Evolutionary conservation across 2,888 invertebrate species (phyloP), one percentile per base, ranked within the genome.

Genomic region (Mythimna loreyi): DNA sequence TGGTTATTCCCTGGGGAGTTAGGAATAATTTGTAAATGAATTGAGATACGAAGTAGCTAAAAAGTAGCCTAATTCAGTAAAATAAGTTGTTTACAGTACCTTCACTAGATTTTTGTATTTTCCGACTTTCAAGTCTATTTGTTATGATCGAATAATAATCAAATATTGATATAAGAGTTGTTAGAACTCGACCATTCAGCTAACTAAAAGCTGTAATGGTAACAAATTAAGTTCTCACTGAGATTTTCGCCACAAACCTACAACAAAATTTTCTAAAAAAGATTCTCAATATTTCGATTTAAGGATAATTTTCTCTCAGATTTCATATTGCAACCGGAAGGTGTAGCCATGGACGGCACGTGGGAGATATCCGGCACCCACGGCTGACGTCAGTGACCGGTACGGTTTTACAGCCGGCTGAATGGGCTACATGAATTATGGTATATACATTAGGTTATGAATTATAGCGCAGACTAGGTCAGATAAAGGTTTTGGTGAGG

Each of bases 331-430:
- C 59, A 79, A 79, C 73, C 75, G 82, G 82, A 82, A 79, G 79
- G 63, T 65, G 49, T 67, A 61, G 52, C 36, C 50, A 25, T 43
- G 50, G 50, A 33, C 30, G 55, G 23, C 19, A 69, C 64, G 82
- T 84, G 74, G 82, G 84, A 33, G 23, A 70, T 62, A 76, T 79
- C 82, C 82, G 82, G 76, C 85, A 61, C 85, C 82, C 80, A 82
- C 82, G 61, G 58, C 67, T 75, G 78, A 75, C 78, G 78, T 77
- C 78, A 81, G 61, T 72, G 57, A 25, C 47, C 66, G 5, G 81
- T 52, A 73, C 62, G 64, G 45, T 70, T 81, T 81, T 73, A 76
- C 72, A 68, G 67, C 57, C 57, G 66, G 61, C 81, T 50, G 80
- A 79, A 79, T 82, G 56, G 60, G 49, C 59, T 75, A 67, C 50